phyloP scores from a whole-genome alignment of 1,140 invertebrate genomes.

The Drosophila sulfurigaster region DNA sequence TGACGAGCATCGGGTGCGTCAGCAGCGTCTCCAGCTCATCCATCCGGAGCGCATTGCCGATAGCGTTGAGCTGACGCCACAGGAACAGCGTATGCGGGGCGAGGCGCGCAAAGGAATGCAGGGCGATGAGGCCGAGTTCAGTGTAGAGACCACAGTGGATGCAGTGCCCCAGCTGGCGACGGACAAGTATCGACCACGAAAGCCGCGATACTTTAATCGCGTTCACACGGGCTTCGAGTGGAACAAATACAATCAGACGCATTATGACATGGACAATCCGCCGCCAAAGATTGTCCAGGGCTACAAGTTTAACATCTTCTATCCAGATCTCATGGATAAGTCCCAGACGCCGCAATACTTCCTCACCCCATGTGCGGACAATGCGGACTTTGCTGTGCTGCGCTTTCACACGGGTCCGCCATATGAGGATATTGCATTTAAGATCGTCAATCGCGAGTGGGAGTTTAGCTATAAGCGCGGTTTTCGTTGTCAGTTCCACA shows the following conservation, averaged over 20 bases:
- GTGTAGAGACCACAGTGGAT: constrained; percentile 94
- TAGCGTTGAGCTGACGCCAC: constrained; percentile 75
- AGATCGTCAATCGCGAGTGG: constrained; percentile 99
- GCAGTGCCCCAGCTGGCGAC: constrained; percentile 97
- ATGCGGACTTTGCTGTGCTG: constrained; percentile 97
- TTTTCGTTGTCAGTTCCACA: constrained; percentile 99
- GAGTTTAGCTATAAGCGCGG: constrained; percentile 99
- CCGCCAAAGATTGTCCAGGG: constrained; percentile 99
- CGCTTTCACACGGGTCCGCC: constrained; percentile 98
- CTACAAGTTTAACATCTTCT: constrained; percentile 99
- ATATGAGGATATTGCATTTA: constrained; percentile 99
- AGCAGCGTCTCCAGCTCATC: constrained; percentile 53
- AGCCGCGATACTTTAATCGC: constrained; percentile 99
- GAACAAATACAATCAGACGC: constrained; percentile 99
- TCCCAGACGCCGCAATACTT: constrained; percentile 97
- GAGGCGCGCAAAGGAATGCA: constrained; percentile 96
- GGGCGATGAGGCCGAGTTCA: constrained; percentile 95
- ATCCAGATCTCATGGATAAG: constrained; percentile 99
- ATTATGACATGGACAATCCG: constrained; percentile 99
- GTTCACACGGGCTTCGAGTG: constrained; percentile 99
- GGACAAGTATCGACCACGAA: constrained; percentile 98
- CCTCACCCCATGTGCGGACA: constrained; percentile 95
- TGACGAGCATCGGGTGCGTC: constrained; percentile 60
- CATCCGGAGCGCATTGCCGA: constrained; percentile 59
- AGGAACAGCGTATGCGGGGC: constrained; percentile 88